Base-by-base conservation (phyloP, 2,888 invertebrate species). In the Campaea margaritaria region DNA sequence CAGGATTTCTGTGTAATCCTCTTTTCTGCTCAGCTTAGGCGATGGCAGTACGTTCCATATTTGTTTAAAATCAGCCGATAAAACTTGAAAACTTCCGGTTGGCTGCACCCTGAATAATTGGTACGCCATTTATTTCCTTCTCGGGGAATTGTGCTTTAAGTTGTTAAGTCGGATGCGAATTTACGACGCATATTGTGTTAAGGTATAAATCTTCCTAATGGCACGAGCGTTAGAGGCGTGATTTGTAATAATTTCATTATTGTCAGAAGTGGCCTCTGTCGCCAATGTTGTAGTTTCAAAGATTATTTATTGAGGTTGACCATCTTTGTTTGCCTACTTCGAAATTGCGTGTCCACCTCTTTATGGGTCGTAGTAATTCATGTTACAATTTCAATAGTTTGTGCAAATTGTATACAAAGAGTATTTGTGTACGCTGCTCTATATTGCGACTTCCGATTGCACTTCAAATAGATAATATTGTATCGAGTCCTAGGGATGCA, bases 1-100 rank as follows among this genome's bases (percentile, higher is more conserved):
- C 90, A 89, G 86, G 87, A 86, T 92, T 91, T 88, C 85, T 78
- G 65, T 82, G 86, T 91, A 91, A 91, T 90, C 88, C 85, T 78
- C 84, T 68, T 84, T 89, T 88, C 87, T 86, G 73, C 72, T 62
- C 82, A 77, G 86, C 89, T 90, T 86, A 90, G 75, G 78, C 69
- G 80, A 75, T 70, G 74, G 75, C 79, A 79, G 77, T 83, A 80
- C 79, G 80, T 84, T 86, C 76, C 81, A 82, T 87, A 89, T 89
- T 89, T 90, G 88, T 89, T 87, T 87, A 86, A 89, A 89, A 85
- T 82, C 83, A 78, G 80, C 73, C 83, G 83, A 84, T 86, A 87
- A 88, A 85, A 83, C 85, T 88, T 76, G 77, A 87, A 84, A 82
- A 82, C 87, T 91, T 91, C 91, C 91, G 91, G 91, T 83, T 81